Percentiles rank a stretch among this genome's conserved stretches.
Conservation (phyloP, 2,113 vertebrate genomes). For the Symphodus melops region DNA sequence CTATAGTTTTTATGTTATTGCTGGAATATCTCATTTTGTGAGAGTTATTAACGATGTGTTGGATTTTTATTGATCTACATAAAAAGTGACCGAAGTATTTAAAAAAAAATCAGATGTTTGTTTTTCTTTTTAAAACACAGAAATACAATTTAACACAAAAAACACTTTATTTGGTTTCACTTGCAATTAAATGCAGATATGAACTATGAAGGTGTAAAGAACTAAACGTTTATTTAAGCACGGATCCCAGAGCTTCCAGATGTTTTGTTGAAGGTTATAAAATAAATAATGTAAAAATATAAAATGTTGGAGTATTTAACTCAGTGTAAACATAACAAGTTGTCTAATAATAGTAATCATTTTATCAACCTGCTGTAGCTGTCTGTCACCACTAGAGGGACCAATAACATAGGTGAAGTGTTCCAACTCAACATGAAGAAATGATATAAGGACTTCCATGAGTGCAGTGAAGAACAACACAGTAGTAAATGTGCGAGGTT, state of each 20-base stretch:
- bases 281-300: no score
- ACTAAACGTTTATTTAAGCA: no score
- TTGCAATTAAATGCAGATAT: no score
- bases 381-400: conserved; percentile 25
- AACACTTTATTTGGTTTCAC: no score
- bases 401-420: neutral
- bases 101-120: no score
- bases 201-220: no score
- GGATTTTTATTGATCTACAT: neutral
- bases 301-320: no score
- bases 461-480: neutral
- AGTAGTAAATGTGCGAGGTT: neutral
- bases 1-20: neutral
- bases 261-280: neutral
- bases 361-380: neutral
- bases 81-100: no score
- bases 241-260: neutral
- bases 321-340: no score
- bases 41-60: neutral
- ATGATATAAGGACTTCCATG: neutral
- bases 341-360: no score
- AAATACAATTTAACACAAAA: no score
- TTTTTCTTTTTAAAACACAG: no score
- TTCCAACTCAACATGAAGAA: neutral
- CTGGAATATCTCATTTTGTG: neutral